phyloP scores from a whole-genome alignment of 2,797 vertebrate species.

The Lagocephalus sceleratus region DNA sequence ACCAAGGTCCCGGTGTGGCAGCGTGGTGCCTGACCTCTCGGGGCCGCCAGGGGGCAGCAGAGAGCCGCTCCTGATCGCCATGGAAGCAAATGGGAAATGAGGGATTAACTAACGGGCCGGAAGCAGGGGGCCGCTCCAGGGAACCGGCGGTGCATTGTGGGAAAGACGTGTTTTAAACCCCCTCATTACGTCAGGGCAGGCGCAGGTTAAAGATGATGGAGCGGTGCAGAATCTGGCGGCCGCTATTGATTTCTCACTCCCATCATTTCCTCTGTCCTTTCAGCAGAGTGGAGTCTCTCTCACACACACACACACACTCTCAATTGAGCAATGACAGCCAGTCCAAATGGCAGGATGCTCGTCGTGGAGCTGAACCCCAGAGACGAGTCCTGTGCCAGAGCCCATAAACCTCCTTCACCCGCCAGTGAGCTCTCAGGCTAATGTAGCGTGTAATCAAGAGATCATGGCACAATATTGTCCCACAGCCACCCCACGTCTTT shows the following conservation, averaged over 20 bases:
- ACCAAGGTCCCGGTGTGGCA: too few species aligned
- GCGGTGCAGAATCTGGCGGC: slow-evolving; percentile 15
- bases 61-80: slow-evolving; percentile 13
- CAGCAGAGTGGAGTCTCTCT: slow-evolving; percentile 2
- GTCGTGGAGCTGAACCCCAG: slow-evolving; percentile 14
- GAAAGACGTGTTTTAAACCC: not conserved
- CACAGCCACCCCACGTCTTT: slow-evolving; percentile 16
- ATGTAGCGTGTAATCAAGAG: slow-evolving; percentile 49
- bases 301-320: slow-evolving; percentile 10
- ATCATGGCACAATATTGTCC: slow-evolving; percentile 44
- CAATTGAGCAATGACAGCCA: slow-evolving; percentile 21
- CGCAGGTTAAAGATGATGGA: slow-evolving; percentile 39
- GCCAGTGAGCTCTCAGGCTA: slow-evolving; percentile 38
- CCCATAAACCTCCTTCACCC: slow-evolving; percentile 56
- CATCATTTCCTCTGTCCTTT: not conserved
- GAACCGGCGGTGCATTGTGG: slow-evolving; percentile 4
- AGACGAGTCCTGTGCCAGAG: slow-evolving; percentile 35
- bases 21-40: too few species aligned
- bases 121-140: not conserved
- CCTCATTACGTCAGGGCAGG: slow-evolving; percentile 16
- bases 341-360: slow-evolving; percentile 19
- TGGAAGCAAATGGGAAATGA: slow-evolving; percentile 8
- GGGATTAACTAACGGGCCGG: not conserved
- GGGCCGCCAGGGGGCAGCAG: not conserved
- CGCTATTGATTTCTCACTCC: slow-evolving; percentile 21